phyloP scores from a whole-genome alignment of 2,113 vertebrate species.

The Piaya cayana region DNA sequence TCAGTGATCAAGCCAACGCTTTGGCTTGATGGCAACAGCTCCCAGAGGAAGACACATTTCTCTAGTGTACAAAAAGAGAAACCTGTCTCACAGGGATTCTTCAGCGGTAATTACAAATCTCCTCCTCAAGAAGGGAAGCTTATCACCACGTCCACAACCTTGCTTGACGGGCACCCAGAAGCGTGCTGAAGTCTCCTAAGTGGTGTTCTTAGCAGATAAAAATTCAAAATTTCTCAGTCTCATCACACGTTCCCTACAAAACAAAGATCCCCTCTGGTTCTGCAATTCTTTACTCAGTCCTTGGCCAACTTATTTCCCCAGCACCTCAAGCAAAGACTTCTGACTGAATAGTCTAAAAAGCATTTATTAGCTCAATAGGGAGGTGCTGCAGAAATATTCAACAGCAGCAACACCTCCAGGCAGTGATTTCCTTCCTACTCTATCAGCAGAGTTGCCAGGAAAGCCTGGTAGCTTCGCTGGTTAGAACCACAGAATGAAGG shows the following conservation, averaged over 20 bases:
- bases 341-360: neutral
- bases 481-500: neutral
- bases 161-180: neutral
- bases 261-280: neutral
- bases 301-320: neutral
- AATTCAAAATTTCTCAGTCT: neutral
- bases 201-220: neutral
- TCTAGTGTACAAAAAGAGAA: neutral
- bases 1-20: neutral
- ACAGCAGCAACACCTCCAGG: neutral
- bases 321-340: neutral
- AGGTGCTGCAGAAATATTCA: neutral
- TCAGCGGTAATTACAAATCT: neutral
- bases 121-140: neutral
- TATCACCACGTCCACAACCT: neutral
- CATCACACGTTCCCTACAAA: neutral
- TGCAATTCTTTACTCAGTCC: neutral
- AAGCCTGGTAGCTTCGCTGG: neutral
- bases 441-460: accelerated
- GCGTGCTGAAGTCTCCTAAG: neutral
- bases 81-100: neutral
- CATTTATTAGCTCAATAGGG: neutral
- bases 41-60: neutral
- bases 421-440: neutral
- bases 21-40: neutral